These are phyloP conservation scores for Ditula angustiorana DNA, from an alignment of 2,888 invertebrate genomes.

Conservation along the genomic window DNA sequence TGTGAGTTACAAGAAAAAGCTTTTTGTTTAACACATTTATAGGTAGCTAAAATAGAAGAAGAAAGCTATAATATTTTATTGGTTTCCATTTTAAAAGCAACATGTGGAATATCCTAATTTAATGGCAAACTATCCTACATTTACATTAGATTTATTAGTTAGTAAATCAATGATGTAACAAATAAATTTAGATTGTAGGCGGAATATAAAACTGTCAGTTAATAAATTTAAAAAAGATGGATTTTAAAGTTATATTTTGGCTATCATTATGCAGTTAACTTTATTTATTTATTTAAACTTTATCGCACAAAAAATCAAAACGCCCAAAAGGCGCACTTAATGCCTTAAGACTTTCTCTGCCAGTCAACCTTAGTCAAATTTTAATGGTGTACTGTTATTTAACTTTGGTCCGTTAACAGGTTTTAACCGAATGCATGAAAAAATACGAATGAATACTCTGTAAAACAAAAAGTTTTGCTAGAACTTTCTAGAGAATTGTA, in stretches of 20 bases:
- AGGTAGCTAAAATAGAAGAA: constrained; percentile 10
- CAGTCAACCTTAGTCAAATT: no score
- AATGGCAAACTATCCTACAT: constrained; percentile 18
- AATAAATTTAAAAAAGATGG: constrained; percentile 13
- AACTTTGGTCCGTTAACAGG: no score
- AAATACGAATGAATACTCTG: no score
- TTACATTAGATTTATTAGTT: constrained; percentile 25
- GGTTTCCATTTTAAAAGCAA: constrained; percentile 9
- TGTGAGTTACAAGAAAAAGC: constrained; percentile 6
- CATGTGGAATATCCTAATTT: constrained; percentile 16
- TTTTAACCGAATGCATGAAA: no score
- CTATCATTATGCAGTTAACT: no score
- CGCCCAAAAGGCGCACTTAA: no score
- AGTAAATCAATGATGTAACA: constrained; percentile 22
- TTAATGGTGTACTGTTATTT: no score
- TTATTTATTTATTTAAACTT: no score
- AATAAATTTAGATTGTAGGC: constrained; percentile 26
- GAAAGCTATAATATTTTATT: constrained; percentile 16
- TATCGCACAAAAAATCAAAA: no score
- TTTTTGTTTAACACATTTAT: background rate
- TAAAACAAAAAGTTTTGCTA: no score
- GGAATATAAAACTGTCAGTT: constrained; percentile 24
- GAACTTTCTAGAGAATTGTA: background rate
- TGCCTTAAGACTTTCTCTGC: no score
- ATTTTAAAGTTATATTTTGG: no score